These are phyloP conservation scores for Mycetomoellerius zeteki DNA, from an alignment of 1,140 invertebrate species.

Conservation along the genomic window DNA sequence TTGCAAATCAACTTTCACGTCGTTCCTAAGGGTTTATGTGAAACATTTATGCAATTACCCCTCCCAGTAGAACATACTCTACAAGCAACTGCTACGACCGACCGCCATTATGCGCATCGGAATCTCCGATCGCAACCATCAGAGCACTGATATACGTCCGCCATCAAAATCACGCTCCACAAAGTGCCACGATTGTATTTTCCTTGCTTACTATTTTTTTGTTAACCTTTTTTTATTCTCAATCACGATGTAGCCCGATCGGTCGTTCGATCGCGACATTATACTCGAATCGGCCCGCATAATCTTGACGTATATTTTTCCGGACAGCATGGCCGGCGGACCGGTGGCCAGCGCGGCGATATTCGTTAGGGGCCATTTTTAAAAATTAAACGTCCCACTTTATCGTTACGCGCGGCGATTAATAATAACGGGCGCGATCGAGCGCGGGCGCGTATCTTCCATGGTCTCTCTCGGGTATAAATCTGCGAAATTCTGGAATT, in stretches of 20 bases:
- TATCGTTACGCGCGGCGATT: conserved; percentile 75
- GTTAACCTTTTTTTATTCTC: conserved; percentile 36
- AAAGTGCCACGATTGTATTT: conserved; percentile 46
- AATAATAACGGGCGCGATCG: conserved; percentile 77
- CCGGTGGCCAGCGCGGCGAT: conserved; percentile 60
- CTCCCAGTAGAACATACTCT: neutral
- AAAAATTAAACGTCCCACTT: conserved; percentile 76
- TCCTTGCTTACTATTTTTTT: neutral
- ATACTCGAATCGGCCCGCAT: conserved; percentile 58
- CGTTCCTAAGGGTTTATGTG: neutral
- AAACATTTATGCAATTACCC: conserved; percentile 43
- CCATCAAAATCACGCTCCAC: conserved; percentile 48
- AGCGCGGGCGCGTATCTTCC: conserved; percentile 71
- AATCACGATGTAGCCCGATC: conserved; percentile 45
- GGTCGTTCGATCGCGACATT: conserved; percentile 55
- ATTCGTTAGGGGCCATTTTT: conserved; percentile 74
- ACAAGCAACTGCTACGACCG: neutral
- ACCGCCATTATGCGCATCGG: conserved; percentile 28
- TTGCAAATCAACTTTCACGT: conserved; percentile 11
- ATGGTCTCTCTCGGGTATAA: conserved; percentile 77
- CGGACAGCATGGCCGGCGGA: conserved; percentile 30
- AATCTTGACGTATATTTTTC: conserved; percentile 66
- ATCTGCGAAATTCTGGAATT: conserved; percentile 79
- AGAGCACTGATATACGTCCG: conserved; percentile 40
- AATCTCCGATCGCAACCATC: conserved; percentile 25